Percentiles rank a stretch among this genome's conserved stretches.
These are phyloP conservation scores for Morelia viridis DNA, from an alignment of 2,797 vertebrate species.

Conservation along the genomic window DNA sequence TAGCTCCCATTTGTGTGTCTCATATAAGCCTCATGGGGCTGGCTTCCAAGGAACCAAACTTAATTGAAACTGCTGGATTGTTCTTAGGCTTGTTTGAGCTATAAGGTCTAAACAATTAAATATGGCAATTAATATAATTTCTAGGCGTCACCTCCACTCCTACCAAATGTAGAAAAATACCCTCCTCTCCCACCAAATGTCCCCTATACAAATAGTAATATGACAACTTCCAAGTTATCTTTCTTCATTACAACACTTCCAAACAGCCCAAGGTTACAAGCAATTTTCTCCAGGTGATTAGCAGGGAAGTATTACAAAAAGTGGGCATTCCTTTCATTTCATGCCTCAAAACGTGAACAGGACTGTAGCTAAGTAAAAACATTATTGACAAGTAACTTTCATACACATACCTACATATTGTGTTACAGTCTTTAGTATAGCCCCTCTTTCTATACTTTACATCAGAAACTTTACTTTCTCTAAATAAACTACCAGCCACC, in stretches of 20 bases:
- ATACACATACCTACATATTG: background rate
- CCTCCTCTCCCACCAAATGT: background rate
- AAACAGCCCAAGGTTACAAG: background rate
- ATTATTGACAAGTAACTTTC: background rate
- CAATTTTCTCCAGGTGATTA: background rate
- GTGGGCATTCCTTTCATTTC: background rate
- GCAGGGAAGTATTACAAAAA: background rate
- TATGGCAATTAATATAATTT: conserved; percentile 29
- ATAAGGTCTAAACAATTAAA: conserved; percentile 34
- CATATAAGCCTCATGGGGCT: conserved; percentile 26
- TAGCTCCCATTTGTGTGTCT: background rate
- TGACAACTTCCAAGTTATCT: background rate
- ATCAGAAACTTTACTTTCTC: background rate
- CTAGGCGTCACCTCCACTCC: background rate
- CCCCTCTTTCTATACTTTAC: background rate
- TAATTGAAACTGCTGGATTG: conserved; percentile 41
- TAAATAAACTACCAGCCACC: background rate
- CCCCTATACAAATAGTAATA: background rate
- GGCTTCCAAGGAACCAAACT: conserved; percentile 52
- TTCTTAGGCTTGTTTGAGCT: conserved; percentile 48
- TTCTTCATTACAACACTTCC: background rate
- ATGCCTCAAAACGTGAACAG: background rate
- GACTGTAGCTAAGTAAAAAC: background rate
- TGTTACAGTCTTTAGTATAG: background rate
- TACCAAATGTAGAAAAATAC: background rate